Percentiles rank a stretch among this genome's conserved stretches.
Evolutionary conservation across 2,888 invertebrate genomes (phyloP).

Genomic region (Coelopa pilipes): DNA sequence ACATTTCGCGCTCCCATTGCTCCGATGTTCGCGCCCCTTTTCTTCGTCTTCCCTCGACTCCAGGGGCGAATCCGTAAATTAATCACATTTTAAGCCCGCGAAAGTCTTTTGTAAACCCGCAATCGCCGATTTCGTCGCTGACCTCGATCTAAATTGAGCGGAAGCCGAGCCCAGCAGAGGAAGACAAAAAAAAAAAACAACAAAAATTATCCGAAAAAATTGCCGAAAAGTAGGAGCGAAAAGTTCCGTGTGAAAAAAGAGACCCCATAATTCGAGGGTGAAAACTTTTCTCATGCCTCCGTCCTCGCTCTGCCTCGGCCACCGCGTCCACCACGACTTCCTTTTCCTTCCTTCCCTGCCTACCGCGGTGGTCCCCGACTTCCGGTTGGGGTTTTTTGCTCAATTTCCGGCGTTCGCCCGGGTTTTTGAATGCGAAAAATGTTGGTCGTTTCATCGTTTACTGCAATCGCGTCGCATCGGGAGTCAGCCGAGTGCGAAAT

Average conservation of each 20-base stretch:
- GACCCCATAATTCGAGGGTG: not conserved
- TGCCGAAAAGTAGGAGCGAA: not conserved
- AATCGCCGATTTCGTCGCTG: not conserved
- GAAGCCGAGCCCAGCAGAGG: not conserved
- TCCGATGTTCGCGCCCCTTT: not conserved
- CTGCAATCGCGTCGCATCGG: not conserved
- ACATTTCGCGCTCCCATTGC: too few relatives aligned
- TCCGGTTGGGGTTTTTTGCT: not conserved
- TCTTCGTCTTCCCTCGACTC: not conserved
- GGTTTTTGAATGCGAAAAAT: not conserved
- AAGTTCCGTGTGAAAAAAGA: slow-evolving; percentile 1
- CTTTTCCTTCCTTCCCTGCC: not conserved
- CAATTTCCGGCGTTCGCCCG: not conserved
- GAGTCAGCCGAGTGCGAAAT: slow-evolving; percentile 16
- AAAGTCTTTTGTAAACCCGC: not conserved
- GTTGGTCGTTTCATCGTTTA: not conserved
- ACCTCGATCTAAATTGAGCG: slow-evolving; percentile 27
- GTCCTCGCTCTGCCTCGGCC: not conserved
- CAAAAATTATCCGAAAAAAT: not conserved
- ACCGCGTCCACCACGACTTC: not conserved
- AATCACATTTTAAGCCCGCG: too few relatives aligned
- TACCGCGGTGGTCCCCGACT: not conserved
- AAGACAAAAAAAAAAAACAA: not conserved
- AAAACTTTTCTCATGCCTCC: not conserved
- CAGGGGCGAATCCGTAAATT: too few relatives aligned